Base-by-base conservation (phyloP, 2,797 vertebrate genomes). In the Danionella dracula region DNA sequence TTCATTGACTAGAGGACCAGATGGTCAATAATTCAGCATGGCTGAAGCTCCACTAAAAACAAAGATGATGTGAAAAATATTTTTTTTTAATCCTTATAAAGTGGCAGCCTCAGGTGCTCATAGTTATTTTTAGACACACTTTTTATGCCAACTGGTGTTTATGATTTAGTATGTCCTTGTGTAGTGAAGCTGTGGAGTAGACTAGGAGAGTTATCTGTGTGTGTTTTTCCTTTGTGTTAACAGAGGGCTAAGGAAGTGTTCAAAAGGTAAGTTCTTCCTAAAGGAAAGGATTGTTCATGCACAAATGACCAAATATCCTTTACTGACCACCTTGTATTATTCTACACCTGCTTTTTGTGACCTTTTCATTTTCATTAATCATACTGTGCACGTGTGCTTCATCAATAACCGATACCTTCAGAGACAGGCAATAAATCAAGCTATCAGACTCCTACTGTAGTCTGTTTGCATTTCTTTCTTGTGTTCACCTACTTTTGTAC, bases 241-340 rank as follows among this genome's bases (percentile, higher is more conserved):
- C 88, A 95, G 94, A 90, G 83, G 44, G 85, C 89, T 68, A 90
- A 90, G 75, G 91, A 89, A 49, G 81, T 95, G 38, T 89, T 95
- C 75, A 85, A 92, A 66, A 92, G 92, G 94, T 95, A 85, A 94
- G 94, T 91, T 0, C 29, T 5, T 35, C 17, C 31, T 57, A 11
- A 34, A 27, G n/a, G n/a, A n/a, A n/a, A n/a, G n/a, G n/a, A n/a
- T n/a, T n/a, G n/a, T n/a, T n/a, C n/a, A n/a, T n/a, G n/a, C n/a
- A n/a, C n/a, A n/a, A n/a, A n/a, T n/a, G n/a, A n/a, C n/a, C n/a
- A n/a, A n/a, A n/a, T n/a, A n/a, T n/a, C 55, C 40, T 66, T 38
- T 27, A 27, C 3, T 27, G 23, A 27, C 23, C 23, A 27, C 23
- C 23, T 44, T 27, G 20, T 37, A 16, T 29, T 4, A 40, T 20